Evolutionary conservation across 2,888 invertebrate genomes (phyloP), one percentile per base, ranked within the genome.

Genomic region (Phaonia tiefii): DNA sequence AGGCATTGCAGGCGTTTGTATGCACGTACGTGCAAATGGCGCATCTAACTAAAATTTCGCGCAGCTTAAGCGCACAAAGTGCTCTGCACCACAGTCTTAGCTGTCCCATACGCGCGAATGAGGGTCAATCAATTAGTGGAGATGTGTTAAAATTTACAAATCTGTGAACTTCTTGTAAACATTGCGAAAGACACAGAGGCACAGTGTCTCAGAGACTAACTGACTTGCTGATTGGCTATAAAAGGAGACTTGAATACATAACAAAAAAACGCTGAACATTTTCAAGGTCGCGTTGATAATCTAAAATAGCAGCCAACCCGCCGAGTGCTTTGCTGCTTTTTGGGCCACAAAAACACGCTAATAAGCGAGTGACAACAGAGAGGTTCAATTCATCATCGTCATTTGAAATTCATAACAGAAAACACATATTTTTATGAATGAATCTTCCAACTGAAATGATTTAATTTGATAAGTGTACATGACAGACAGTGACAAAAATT

Each of bases 51-150:
- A 2, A 17, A 17, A 60, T 11, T 8, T 26, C 20, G 63, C n/a
- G 63, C 13, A 63, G 31, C 31, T n/a, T n/a, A n/a, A n/a, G n/a
- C n/a, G n/a, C n/a, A 8, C 4, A 31, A 31, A 31, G 8, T 8
- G 31, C 31, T 31, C 31, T 31, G 31, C 31, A 31, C n/a, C n/a
- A n/a, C n/a, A n/a, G n/a, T n/a, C n/a, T n/a, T n/a, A n/a, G 31
- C 31, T 8, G 31, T 8, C 31, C 3, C 31, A 31, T 8, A 31
- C 31, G 31, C 3, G 8, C 31, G 8, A 8, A 3, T 79, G 73
- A 54, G 58, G 75, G 79, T 82, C 78, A 82, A 78, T 73, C 83
- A 87, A 88, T 88, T 88, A 88, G 89, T 86, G 84, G 69, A 71
- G 63, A 79, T 79, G 86, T 88, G 88, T 85, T 82, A 88, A 88